Evolutionary conservation across 2,888 invertebrate species (phyloP).

Genomic region (Limnephilus marmoratus): DNA sequence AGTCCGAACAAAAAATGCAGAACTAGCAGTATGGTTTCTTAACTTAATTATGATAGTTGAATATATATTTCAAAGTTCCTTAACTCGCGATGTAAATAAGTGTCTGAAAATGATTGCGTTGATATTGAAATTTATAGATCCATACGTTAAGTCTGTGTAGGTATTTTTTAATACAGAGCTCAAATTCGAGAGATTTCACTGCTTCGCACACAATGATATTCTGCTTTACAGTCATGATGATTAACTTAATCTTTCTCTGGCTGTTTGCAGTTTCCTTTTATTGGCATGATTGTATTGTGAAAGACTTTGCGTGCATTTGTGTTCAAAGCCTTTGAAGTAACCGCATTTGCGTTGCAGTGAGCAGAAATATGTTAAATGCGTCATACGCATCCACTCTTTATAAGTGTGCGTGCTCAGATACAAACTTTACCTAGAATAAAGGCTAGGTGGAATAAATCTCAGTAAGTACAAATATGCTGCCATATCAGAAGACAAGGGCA

Average conservation of each 20-base stretch:
- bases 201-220: background rate
- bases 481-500: background rate
- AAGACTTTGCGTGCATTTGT: background rate
- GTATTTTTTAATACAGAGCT: background rate
- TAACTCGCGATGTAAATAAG: background rate
- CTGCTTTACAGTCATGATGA: background rate
- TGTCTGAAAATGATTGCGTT: background rate
- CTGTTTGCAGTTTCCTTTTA: background rate
- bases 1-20: background rate
- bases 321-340: background rate
- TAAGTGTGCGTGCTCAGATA: background rate
- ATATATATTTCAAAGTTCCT: background rate
- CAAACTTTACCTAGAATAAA: background rate
- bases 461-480: background rate
- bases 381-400: background rate
- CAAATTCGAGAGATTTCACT: background rate
- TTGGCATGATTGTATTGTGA: background rate
- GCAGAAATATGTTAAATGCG: background rate
- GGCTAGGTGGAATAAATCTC: background rate
- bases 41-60: background rate
- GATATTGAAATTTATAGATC: background rate
- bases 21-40: background rate
- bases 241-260: background rate
- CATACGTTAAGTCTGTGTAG: background rate
- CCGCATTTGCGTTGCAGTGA: background rate